phyloP scores from a whole-genome alignment of 2,888 invertebrate genomes.

The Oxycera nigricornis region DNA sequence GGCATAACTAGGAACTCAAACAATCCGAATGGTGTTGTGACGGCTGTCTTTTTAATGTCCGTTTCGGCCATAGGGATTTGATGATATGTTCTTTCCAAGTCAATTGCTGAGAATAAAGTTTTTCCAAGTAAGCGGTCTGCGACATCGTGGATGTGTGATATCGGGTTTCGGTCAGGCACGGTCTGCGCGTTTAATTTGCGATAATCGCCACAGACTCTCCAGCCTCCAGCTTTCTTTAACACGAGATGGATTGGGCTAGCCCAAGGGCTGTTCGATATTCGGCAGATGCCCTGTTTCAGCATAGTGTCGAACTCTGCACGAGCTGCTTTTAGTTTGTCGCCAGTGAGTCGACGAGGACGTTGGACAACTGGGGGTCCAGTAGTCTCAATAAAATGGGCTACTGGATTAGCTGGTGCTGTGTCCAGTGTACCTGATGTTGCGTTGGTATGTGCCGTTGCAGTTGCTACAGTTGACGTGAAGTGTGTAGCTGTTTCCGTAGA shows the following conservation, averaged over 20 bases:
- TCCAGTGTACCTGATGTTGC: background rate
- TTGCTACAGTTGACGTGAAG: background rate
- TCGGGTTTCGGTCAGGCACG: constrained; percentile 54
- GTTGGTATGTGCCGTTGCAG: too few relatives aligned
- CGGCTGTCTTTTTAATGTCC: constrained; percentile 57
- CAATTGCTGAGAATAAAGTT: constrained; percentile 52
- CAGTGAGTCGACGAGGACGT: background rate
- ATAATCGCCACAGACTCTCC: constrained; percentile 56
- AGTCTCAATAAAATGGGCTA: constrained; percentile 1
- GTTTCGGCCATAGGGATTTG: constrained; percentile 54
- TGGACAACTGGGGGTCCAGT: background rate
- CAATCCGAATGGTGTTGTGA: constrained; percentile 32
- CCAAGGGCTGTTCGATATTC: constrained; percentile 57
- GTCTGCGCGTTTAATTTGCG: constrained; percentile 55
- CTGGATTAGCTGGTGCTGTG: background rate
- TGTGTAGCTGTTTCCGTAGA: background rate
- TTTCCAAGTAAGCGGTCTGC: constrained; percentile 47
- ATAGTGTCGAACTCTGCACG: constrained; percentile 12
- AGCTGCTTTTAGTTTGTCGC: background rate
- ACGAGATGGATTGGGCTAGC: constrained; percentile 55
- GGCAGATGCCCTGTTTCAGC: constrained; percentile 55
- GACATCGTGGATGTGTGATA: constrained; percentile 54
- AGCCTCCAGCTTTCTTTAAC: constrained; percentile 41
- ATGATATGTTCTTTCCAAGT: constrained; percentile 55
- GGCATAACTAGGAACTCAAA: constrained; percentile 49